Percentiles rank a stretch among this genome's conserved stretches.
Conservation (phyloP, 2,888 invertebrate species). For the Lasioglossum oenotherae region DNA sequence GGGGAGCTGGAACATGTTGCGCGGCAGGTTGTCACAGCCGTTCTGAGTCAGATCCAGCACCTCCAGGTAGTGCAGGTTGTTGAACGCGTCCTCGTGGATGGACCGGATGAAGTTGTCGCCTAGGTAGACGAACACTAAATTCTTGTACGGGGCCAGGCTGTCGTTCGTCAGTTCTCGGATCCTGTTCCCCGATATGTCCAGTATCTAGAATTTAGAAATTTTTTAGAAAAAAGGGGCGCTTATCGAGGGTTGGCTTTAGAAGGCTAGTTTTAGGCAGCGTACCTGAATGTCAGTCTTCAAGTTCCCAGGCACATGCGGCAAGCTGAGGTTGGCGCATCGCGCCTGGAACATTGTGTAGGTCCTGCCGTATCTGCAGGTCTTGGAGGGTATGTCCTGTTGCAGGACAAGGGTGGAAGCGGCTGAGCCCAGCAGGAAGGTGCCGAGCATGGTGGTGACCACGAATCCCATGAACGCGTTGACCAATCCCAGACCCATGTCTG, state of each 20-base stretch:
- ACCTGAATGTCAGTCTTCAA: conserved; percentile 86
- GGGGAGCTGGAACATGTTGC: conserved; percentile 86
- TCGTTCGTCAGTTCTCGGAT: conserved; percentile 85
- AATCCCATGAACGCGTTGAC: conserved; percentile 68
- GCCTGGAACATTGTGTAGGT: conserved; percentile 86
- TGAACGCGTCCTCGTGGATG: conserved; percentile 86
- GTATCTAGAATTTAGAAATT: conserved; percentile 83
- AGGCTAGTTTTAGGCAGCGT: not conserved
- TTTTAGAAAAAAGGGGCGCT: not conserved
- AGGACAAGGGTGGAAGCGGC: conserved; percentile 67
- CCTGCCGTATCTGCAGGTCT: conserved; percentile 85
- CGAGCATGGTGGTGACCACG: conserved; percentile 37
- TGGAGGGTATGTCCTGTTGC: conserved; percentile 67
- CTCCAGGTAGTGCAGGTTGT: conserved; percentile 85
- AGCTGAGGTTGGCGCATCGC: conserved; percentile 85
- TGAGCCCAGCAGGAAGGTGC: conserved; percentile 44
- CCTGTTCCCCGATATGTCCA: conserved; percentile 87
- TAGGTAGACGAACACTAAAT: conserved; percentile 86
- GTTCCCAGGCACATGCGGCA: conserved; percentile 84
- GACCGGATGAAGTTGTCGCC: conserved; percentile 86
- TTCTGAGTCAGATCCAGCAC: conserved; percentile 87
- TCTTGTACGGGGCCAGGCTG: conserved; percentile 85
- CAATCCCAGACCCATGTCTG: conserved; percentile 64
- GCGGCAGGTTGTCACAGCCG: conserved; percentile 85
- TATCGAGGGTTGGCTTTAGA: not conserved